Base-by-base conservation (phyloP, 92 coral and sea anemone species). In the Heliopora coerulea region DNA sequence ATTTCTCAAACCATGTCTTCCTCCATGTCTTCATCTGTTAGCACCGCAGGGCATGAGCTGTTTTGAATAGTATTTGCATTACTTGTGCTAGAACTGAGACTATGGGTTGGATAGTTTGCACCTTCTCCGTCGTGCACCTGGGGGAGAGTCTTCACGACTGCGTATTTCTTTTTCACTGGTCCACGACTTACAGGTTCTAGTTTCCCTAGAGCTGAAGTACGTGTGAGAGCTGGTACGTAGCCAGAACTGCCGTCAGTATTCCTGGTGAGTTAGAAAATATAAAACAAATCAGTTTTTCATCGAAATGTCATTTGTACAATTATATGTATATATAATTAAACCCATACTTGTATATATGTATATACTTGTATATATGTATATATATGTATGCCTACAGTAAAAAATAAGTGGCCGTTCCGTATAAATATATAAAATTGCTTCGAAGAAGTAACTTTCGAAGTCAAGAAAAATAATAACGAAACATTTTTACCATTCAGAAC, bases 61-160 rank as follows among this genome's bases (percentile, higher is more conserved):
- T 96, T 95, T 82, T 89, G 91, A 21, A 95, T 92, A 18, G 99
- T 95, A 72, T 97, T 95, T 4, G 99, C 99, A 34, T 96, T 95
- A 62, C 97, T 91, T 28, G 96, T 91, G 37, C 96, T 90, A 10
- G 96, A 88, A 80, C 99, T 88, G 80, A 92, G 84, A 35, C 91
- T 95, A 28, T 87, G 86, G 69, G 97, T 95, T 33, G 89, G 87
- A 73, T 95, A 95, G 26, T 85, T 96, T 26, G 81, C 49, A 42
- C 72, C 66, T 39, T 88, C 95, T 59, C 87, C 88, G 61, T 91
- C 50, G 33, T 69, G 76, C 0, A 69, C 89, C 65, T 88, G 99
- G 1, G 99, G 99, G 28, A 95, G 86, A 52, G 86, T 88, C 67
- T 89, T 91, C 9, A 95, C 99, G 12, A 95, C 86, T 15, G 99